phyloP scores from a whole-genome alignment of 2,797 vertebrate species.

The Phylloscopus collybita region DNA sequence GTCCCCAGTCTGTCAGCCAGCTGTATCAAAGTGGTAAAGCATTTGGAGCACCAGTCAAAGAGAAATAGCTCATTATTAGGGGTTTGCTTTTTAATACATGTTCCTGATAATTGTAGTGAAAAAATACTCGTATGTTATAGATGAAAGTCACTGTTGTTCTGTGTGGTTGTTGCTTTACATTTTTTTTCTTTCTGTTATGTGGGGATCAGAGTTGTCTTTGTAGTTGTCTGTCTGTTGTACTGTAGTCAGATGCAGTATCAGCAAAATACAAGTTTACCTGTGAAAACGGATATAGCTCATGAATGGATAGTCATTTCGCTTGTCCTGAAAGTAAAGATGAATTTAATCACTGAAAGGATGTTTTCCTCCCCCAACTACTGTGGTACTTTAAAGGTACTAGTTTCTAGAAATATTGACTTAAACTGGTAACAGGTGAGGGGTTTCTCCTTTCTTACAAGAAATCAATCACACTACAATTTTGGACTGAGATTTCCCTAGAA shows the following conservation, averaged over 20 bases:
- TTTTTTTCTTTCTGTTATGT: not conserved
- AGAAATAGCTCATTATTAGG: not conserved
- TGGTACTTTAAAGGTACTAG: not conserved
- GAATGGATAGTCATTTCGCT: not conserved
- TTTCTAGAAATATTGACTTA: not conserved
- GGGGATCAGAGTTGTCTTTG: not conserved
- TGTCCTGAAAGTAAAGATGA: not conserved
- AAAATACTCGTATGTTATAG: rapidly evolving
- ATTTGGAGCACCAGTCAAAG: not conserved
- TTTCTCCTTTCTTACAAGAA: not conserved
- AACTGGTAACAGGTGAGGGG: not conserved
- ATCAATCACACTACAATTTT: not conserved
- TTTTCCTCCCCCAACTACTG: not conserved
- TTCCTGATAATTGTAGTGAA: not conserved
- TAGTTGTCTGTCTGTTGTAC: not conserved
- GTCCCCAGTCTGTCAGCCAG: not conserved
- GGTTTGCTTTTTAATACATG: rapidly evolving
- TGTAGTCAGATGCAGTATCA: rapidly evolving
- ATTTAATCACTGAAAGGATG: not conserved
- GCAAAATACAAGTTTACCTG: not conserved
- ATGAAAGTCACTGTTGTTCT: not conserved
- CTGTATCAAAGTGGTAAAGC: not conserved
- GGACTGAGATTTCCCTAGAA: not conserved
- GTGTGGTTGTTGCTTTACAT: rapidly evolving
- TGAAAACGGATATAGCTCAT: not conserved